Conservation (phyloP, 2,113 vertebrate species). For the Oophaga pumilio region DNA sequence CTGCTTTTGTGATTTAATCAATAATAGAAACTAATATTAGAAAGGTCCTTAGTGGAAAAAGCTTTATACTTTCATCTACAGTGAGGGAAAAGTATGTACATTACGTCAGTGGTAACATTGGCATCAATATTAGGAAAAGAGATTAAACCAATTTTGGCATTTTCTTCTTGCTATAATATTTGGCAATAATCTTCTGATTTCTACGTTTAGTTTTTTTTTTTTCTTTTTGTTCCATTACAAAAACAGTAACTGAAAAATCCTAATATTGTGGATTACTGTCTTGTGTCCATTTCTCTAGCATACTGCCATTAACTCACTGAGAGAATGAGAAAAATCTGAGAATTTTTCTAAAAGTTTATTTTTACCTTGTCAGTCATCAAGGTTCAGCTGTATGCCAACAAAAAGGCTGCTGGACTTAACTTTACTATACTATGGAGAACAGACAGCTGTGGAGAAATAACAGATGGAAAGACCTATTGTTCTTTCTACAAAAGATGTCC, state of each 20-base stretch:
- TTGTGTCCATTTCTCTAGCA: conserved; percentile 1
- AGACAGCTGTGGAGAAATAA: conserved; percentile 7
- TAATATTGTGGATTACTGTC: conserved; percentile 25
- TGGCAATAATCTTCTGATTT: conserved; percentile 47
- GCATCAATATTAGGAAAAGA: conserved; percentile 53
- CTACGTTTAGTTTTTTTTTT: conserved; percentile 14
- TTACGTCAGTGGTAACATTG: conserved; percentile 43
- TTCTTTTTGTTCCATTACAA: conserved; percentile 47
- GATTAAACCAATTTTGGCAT: conserved; percentile 46
- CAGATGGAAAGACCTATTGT: neutral
- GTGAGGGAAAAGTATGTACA: conserved; percentile 8
- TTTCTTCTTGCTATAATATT: conserved; percentile 21
- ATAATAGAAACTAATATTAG: conserved; percentile 4
- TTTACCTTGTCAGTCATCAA: conserved; percentile 34
- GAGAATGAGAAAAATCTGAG: conserved; percentile 38
- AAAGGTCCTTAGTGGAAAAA: neutral
- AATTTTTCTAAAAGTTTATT: conserved; percentile 46
- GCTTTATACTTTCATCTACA: conserved; percentile 1
- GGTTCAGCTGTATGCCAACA: conserved; percentile 1
- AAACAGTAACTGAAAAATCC: conserved; percentile 25
- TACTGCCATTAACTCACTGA: conserved; percentile 32
- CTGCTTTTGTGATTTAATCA: neutral
- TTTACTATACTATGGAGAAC: conserved; percentile 18
- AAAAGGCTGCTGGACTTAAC: conserved; percentile 22
- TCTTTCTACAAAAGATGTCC: neutral